phyloP scores from a whole-genome alignment of 2,113 vertebrate genomes.

The Crotalus tigris region DNA sequence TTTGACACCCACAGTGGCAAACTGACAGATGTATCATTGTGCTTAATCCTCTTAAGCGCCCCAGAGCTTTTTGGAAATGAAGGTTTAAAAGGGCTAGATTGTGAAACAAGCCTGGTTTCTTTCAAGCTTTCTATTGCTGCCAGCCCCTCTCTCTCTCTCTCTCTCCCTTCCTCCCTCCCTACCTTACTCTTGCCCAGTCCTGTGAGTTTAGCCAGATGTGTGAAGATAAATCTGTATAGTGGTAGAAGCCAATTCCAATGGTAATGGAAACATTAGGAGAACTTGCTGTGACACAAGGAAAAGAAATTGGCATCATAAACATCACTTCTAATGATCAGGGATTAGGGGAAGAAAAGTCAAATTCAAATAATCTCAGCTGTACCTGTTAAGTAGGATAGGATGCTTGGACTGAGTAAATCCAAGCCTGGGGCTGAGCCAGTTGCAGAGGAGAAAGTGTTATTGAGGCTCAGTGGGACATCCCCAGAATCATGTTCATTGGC shows the following conservation, averaged over 20 bases:
- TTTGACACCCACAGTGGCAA: constrained; percentile 67
- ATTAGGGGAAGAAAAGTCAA: constrained; percentile 17
- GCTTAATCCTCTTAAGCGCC: constrained; percentile 65
- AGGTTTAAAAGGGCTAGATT: constrained; percentile 64
- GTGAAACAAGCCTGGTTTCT: constrained; percentile 55
- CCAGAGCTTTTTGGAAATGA: constrained; percentile 65
- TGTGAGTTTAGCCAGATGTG: not conserved
- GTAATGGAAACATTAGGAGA: constrained; percentile 7
- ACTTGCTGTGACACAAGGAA: not conserved
- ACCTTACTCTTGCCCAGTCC: constrained; percentile 20
- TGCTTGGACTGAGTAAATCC: constrained; percentile 26
- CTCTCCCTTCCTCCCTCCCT: not conserved
- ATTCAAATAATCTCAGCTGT: not conserved
- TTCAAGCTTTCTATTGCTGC: constrained; percentile 27
- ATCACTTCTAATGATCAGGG: constrained; percentile 10
- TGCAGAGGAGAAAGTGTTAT: constrained; percentile 30
- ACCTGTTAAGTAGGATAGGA: constrained; percentile 37
- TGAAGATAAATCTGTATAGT: not conserved
- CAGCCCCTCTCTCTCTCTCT: not conserved
- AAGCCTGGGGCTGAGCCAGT: constrained; percentile 23
- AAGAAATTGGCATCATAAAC: constrained; percentile 27
- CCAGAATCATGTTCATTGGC: constrained; percentile 34
- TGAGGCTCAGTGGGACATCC: constrained; percentile 24
- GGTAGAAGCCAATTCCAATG: not conserved
- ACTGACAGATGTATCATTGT: constrained; percentile 67